Conservation (phyloP, 2,113 vertebrate genomes). For the Tursiops truncatus region DNA sequence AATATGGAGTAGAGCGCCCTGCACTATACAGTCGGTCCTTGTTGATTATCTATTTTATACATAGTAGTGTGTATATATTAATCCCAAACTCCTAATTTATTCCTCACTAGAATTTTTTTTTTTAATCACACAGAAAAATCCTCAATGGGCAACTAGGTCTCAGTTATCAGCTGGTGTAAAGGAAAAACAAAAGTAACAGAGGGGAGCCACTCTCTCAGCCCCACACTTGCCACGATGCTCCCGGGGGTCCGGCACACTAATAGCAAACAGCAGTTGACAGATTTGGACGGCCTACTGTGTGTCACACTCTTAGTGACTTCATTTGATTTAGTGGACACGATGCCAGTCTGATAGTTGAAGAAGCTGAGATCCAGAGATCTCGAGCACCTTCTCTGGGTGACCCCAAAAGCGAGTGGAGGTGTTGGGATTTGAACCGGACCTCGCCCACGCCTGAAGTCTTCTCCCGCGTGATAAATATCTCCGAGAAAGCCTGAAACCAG, state of each 20-base stretch:
- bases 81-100: too few relatives aligned
- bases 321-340: rapidly evolving
- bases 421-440: rapidly evolving
- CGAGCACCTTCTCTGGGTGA: not conserved
- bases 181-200: rapidly evolving
- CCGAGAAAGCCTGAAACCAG: rapidly evolving
- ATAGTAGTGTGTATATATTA: too few relatives aligned
- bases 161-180: rapidly evolving
- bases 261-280: rapidly evolving
- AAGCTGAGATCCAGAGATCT: not conserved
- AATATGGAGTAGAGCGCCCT: too few relatives aligned
- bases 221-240: rapidly evolving
- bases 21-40: too few relatives aligned
- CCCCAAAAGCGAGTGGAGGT: rapidly evolving
- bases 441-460: rapidly evolving
- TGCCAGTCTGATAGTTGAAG: rapidly evolving
- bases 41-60: too few relatives aligned
- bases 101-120: too few relatives aligned
- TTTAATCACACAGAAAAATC: not conserved
- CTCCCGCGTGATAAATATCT: rapidly evolving
- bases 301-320: not conserved
- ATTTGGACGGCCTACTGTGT: rapidly evolving
- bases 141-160: not conserved
- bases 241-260: rapidly evolving
- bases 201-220: rapidly evolving